Evolutionary conservation across 2,797 vertebrate species (phyloP).

Genomic region (Malurus splendens): DNA sequence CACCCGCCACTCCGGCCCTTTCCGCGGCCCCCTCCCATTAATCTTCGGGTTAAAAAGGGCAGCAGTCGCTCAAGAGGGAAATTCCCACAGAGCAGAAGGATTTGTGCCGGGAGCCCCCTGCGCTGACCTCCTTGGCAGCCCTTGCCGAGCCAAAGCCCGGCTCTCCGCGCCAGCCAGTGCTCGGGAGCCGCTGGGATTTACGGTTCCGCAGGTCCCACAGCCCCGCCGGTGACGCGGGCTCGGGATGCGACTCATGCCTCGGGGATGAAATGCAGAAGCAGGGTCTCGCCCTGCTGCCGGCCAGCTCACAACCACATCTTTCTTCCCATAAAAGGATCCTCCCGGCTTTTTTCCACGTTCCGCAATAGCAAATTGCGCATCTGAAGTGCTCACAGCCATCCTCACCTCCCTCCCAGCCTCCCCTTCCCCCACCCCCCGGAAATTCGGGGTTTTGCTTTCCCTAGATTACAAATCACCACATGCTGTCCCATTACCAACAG

Average conservation of each 20-base stretch:
- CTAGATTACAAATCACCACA: not conserved
- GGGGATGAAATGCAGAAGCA: not conserved
- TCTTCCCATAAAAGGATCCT: not conserved
- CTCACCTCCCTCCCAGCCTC: not conserved
- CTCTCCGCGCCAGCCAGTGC: not conserved
- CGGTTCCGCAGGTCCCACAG: not conserved
- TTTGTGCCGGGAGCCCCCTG: not conserved
- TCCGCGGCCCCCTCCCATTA: slow-evolving; percentile 28
- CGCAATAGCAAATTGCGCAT: not conserved
- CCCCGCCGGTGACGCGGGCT: accelerated
- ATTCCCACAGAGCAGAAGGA: slow-evolving; percentile 24
- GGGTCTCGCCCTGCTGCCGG: not conserved
- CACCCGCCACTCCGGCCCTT: not conserved
- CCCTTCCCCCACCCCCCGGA: accelerated
- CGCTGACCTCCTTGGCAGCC: not conserved
- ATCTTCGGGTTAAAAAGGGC: not conserved
- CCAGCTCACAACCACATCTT: not conserved
- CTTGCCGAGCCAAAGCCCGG: not conserved
- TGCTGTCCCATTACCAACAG: not conserved
- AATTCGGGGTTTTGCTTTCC: not conserved
- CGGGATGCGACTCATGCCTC: accelerated
- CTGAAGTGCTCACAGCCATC: not conserved
- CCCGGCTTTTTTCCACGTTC: not conserved
- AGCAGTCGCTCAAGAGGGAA: not conserved
- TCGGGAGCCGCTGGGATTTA: not conserved